Conservation (phyloP, 2,113 vertebrate genomes). For the Dendrocopos noguchii region DNA sequence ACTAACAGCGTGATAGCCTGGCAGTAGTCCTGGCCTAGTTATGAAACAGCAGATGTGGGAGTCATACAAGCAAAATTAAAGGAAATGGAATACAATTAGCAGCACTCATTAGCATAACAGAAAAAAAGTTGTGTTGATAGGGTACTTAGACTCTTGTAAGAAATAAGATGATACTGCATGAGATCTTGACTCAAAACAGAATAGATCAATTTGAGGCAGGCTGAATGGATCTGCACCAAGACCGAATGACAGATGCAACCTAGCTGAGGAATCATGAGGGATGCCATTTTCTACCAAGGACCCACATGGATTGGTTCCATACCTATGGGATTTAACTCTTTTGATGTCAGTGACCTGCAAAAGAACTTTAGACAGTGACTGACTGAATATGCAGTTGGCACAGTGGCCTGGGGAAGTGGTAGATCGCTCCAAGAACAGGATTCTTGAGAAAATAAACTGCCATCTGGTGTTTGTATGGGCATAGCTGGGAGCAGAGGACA, state of each 20-base stretch:
- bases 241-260: not conserved
- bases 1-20: accelerated
- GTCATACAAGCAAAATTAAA: not conserved
- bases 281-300: not conserved
- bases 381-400: not conserved
- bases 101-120: not conserved
- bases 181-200: not conserved
- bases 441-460: not conserved
- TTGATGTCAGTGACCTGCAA: not conserved
- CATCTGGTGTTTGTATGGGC: not conserved
- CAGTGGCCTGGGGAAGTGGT: not conserved
- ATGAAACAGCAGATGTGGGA: not conserved
- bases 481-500: not conserved
- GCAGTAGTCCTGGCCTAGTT: not conserved
- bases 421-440: not conserved
- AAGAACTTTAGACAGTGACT: not conserved
- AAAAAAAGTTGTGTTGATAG: not conserved
- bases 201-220: not conserved
- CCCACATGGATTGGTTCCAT: not conserved
- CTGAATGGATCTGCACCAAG: not conserved
- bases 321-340: not conserved
- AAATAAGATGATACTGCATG: not conserved
- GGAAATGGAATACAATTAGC: not conserved
- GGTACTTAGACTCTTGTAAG: not conserved
- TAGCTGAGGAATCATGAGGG: not conserved